A percentile compares a stretch with the other conserved stretches of the same genome.
These are phyloP conservation scores for Bostrychus sinensis DNA, from an alignment of 2,113 vertebrate species.

Conservation along the genomic window DNA sequence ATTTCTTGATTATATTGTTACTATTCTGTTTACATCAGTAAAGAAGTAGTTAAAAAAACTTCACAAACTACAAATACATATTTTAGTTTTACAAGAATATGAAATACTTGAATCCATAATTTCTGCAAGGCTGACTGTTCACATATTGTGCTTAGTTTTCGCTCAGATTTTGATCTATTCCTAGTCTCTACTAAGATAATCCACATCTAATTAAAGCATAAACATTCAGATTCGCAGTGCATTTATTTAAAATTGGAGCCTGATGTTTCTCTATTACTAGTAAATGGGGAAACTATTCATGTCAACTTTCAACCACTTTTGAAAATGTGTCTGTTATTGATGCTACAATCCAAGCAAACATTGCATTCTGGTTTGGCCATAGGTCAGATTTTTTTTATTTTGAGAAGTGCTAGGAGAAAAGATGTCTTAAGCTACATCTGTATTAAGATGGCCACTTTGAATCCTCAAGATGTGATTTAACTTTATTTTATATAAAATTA, in stretches of 20 bases:
- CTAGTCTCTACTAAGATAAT: constrained; percentile 11
- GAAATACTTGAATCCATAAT: constrained; percentile 27
- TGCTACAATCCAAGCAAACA: constrained; percentile 21
- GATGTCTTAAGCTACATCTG: constrained; percentile 42
- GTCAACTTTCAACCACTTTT: neutral
- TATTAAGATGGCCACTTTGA: constrained; percentile 28
- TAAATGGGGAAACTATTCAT: neutral
- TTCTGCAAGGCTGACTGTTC: constrained; percentile 19
- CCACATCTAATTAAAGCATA: constrained; percentile 12
- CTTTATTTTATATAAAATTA: constrained; percentile 21
- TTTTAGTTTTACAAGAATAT: neutral
- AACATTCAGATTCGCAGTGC: neutral
- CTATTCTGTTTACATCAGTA: constrained; percentile 37
- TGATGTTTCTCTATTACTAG: neutral
- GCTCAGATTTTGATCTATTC: constrained; percentile 25
- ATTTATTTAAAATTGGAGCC: neutral
- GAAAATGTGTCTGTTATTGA: constrained; percentile 5
- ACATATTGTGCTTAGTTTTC: constrained; percentile 28
- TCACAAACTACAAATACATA: constrained; percentile 7
- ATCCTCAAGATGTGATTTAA: constrained; percentile 32
- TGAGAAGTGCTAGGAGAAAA: constrained; percentile 2
- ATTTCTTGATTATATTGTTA: constrained; percentile 20
- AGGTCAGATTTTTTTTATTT: neutral
- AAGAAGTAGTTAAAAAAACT: constrained; percentile 17
- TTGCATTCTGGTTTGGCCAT: neutral